Evolutionary conservation across 2,113 vertebrate genomes (phyloP), one percentile per base, ranked within the genome.

Genomic region (Channa maculata): DNA sequence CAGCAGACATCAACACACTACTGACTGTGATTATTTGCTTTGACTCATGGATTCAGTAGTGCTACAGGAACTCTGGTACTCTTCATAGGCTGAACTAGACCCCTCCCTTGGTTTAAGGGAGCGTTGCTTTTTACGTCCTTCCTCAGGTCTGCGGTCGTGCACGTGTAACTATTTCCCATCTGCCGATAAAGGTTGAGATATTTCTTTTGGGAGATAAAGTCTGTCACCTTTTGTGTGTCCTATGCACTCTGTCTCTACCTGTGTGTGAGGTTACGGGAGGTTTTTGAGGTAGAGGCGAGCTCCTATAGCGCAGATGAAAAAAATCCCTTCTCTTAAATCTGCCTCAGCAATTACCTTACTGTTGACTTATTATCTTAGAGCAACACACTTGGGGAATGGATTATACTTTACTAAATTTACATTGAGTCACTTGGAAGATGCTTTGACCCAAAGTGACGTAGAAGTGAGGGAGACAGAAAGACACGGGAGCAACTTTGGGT

Each of bases 121-220:
- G 15, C 57, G n/a, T 51, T 36, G 4, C n/a, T 49, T 48, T 15
- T n/a, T 24, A 49, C 8, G 44, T 8, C 46, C 8, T 15, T 15
- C 24, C 24, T 0, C 5, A 15, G 48, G 13, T 44, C 53, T 4
- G 44, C 0, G 13, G 46, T 48, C 11, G 5, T 14, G 9, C 48
- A 39, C 8, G 3, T 55, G 37, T 49, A 65, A 57, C 43, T 53
- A 41, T 53, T 60, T 44, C 68, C 50, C 4, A 6, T 69, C 52
- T 24, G 34, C 53, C 4, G 4, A 79, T 79, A 82, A 70, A 69
- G 14, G 41, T 44, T 24, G 66, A 62, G 24, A 65, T 70, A 73
- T 80, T 66, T 80, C 70, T 67, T 79, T 79, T 51, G 38, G 60
- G 52, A 75, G 75, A 75, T 44, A 68, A 83, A 71, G 54, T 3